Evolutionary conservation across 2,888 invertebrate species (phyloP), one percentile per base, ranked within the genome.

Genomic region (Lomographa bimaculata): DNA sequence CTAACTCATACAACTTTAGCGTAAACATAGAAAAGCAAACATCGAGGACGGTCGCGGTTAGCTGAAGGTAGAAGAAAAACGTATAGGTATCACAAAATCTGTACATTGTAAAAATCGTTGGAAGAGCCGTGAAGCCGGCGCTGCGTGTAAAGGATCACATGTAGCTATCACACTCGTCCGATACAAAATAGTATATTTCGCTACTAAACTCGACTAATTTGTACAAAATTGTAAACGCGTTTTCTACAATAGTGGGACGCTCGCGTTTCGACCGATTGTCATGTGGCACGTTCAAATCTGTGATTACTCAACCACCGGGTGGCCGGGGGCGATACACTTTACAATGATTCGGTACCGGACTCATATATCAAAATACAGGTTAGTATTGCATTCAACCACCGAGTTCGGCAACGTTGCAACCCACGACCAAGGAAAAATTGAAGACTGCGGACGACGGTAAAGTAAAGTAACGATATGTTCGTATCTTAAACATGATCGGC

Each of bases 31-130:
- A 39, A 46, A 52, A 61, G 55, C 55, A 50, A 40, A 64, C 58
- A 58, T 57, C 49, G 49, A 66, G 71, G 74, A 72, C 72, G 73
- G 71, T 66, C 61, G 60, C 60, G 50, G 51, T 58, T 50, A 57
- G 61, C 66, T 48, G 60, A 57, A 60, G 45, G 54, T 63, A 45
- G 35, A 60, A 49, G 52, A 49, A 49, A 42, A 38, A 40, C 50
- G 17, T 47, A 46, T n/a, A n/a, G 30, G 43, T 69, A 71, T 66
- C 64, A 71, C 69, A 67, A 62, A 57, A 55, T 54, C 30, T 27
- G 57, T 57, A 60, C 48, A 49, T 50, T 59, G 55, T 64, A 58
- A 49, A 60, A 53, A 46, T 55, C 50, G 54, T 23, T 26, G 18
- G 30, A 27, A 28, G 21, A 19, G 37, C 29, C 41, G 44, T 54